These are phyloP conservation scores for Mormyrus lacerda DNA, from an alignment of 2,113 vertebrate species.

Conservation along the genomic window DNA sequence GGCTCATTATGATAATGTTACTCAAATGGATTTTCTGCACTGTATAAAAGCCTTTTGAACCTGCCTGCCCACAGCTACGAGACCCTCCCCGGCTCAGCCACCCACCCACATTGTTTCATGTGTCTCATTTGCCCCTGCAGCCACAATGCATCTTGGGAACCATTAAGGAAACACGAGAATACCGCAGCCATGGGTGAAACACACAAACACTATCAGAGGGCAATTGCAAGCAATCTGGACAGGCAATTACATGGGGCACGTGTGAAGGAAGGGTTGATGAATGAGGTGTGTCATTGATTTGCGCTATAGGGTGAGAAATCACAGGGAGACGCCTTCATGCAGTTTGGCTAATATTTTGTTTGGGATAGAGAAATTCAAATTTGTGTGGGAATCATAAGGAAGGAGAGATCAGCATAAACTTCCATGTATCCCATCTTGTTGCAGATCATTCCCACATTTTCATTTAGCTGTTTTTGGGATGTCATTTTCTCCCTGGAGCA, in stretches of 20 bases:
- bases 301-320: not conserved
- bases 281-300: conserved; percentile 27
- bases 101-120: conserved; percentile 25
- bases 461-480: not conserved
- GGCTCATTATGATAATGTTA: not conserved
- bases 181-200: conserved; percentile 61
- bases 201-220: conserved; percentile 58
- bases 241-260: conserved; percentile 27
- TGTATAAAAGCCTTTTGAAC: conserved; percentile 10
- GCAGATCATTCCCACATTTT: not conserved
- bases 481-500: not conserved
- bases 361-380: not conserved
- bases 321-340: not conserved
- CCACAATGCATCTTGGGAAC: conserved; percentile 72
- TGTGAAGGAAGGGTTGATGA: conserved; percentile 33
- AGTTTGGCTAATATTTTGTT: not conserved
- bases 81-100: not conserved
- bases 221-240: conserved; percentile 18
- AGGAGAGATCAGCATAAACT: not conserved
- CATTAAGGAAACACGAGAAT: conserved; percentile 69
- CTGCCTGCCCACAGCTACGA: conserved; percentile 6
- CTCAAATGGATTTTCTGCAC: not conserved
- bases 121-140: conserved; percentile 50
- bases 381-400: not conserved
- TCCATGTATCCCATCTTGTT: not conserved